Evolutionary conservation across 2,888 invertebrate species (phyloP).

Genomic region (Capitulum mitella): DNA sequence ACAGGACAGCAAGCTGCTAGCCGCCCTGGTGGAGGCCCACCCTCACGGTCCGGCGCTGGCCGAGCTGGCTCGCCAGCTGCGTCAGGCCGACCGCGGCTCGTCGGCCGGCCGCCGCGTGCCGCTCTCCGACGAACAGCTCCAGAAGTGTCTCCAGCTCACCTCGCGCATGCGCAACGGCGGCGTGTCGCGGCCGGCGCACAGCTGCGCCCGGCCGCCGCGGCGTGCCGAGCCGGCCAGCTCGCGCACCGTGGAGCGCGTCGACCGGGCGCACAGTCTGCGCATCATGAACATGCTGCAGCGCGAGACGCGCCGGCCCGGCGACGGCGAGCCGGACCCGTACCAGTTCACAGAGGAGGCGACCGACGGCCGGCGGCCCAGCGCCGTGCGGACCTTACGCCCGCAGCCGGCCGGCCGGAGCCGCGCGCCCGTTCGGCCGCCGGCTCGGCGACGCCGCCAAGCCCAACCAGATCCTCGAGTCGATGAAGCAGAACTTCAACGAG

Average conservation of each 20-base stretch:
- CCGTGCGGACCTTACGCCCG: background rate
- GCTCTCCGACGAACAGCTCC: background rate
- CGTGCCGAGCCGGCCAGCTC: background rate
- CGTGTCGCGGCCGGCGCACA: slow-evolving; percentile 7
- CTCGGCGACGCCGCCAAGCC: background rate
- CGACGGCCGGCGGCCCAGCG: background rate
- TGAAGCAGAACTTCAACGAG: slow-evolving; percentile 21
- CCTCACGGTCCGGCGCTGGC: background rate
- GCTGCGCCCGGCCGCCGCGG: background rate
- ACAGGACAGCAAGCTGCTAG: background rate
- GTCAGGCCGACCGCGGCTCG: slow-evolving; percentile 4
- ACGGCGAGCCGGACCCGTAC: background rate
- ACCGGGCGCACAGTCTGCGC: background rate
- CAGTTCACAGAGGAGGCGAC: background rate
- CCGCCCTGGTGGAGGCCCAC: background rate
- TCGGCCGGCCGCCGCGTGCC: background rate
- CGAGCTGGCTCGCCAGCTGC: slow-evolving; percentile 10
- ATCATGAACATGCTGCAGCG: slow-evolving; percentile 11
- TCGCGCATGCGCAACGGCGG: slow-evolving; percentile 18
- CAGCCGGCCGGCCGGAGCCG: background rate
- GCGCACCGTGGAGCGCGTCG: background rate
- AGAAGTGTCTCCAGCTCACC: slow-evolving; percentile 16
- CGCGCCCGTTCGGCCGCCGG: background rate
- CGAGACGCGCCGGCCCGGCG: background rate
- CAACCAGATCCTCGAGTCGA: slow-evolving; percentile 11